Evolutionary conservation across 2,113 vertebrate species (phyloP).

Genomic region (Glareola pratincola): DNA sequence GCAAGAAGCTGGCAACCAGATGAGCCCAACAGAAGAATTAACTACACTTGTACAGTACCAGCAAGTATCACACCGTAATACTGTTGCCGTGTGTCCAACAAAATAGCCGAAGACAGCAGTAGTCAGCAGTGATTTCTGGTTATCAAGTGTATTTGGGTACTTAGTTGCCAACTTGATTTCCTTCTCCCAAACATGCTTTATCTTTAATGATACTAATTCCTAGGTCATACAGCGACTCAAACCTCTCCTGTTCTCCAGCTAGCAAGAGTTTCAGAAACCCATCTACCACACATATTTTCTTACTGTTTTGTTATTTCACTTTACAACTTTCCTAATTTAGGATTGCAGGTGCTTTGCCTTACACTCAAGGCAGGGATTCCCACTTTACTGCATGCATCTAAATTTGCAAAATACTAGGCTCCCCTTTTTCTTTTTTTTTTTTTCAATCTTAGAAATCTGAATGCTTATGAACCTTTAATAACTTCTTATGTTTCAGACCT

Average conservation of each 20-base stretch:
- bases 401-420: background rate
- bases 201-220: background rate
- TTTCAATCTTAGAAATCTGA: background rate
- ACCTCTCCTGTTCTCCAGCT: background rate
- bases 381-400: background rate
- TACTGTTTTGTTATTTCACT: background rate
- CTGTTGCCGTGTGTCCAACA: background rate
- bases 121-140: background rate
- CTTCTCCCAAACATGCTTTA: background rate
- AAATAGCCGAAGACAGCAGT: background rate
- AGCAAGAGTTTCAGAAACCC: background rate
- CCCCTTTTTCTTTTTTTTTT: too few relatives aligned
- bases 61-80: background rate
- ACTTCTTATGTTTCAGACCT: background rate
- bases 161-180: background rate
- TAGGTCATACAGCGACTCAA: background rate
- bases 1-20: background rate
- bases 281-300: background rate
- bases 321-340: background rate
- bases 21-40: background rate
- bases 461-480: background rate
- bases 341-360: background rate
- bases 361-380: background rate
- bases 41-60: background rate
- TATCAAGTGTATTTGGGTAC: background rate